Evolutionary conservation across 2,113 vertebrate genomes (phyloP).

Genomic region (Todiramphus saurophagus): DNA sequence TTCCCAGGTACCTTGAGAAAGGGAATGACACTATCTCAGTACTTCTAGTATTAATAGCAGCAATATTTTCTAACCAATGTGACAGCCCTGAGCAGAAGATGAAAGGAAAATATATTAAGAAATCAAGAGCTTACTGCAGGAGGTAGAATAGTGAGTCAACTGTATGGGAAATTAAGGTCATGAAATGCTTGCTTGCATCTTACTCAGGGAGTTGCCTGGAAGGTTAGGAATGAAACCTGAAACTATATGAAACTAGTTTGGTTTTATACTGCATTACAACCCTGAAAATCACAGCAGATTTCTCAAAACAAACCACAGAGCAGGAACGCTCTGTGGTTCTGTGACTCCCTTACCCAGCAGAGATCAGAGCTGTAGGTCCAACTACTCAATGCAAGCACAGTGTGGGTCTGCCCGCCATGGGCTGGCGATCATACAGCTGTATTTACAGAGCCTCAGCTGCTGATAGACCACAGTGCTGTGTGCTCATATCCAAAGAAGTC

Average conservation of each 20-base stretch:
- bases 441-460: neutral
- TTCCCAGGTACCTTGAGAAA: neutral
- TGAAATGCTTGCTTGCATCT: neutral
- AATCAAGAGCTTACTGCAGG: slow-evolving; percentile 8
- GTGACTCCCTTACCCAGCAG: neutral
- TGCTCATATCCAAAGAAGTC: neutral
- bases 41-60: neutral
- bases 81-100: neutral
- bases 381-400: accelerated
- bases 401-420: accelerated
- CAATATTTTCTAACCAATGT: neutral
- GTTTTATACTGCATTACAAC: neutral
- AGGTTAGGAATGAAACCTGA: slow-evolving; percentile 21
- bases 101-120: slow-evolving; percentile 30
- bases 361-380: neutral
- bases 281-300: slow-evolving; percentile 10
- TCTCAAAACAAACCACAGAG: neutral
- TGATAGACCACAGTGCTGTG: neutral
- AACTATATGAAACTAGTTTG: neutral
- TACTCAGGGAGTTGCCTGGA: neutral
- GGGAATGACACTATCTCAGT: neutral
- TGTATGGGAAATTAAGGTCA: neutral
- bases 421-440: neutral
- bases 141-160: slow-evolving; percentile 39
- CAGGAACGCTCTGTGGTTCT: neutral